Evolutionary conservation across 2,113 vertebrate genomes (phyloP).

Genomic region (Caretta caretta): DNA sequence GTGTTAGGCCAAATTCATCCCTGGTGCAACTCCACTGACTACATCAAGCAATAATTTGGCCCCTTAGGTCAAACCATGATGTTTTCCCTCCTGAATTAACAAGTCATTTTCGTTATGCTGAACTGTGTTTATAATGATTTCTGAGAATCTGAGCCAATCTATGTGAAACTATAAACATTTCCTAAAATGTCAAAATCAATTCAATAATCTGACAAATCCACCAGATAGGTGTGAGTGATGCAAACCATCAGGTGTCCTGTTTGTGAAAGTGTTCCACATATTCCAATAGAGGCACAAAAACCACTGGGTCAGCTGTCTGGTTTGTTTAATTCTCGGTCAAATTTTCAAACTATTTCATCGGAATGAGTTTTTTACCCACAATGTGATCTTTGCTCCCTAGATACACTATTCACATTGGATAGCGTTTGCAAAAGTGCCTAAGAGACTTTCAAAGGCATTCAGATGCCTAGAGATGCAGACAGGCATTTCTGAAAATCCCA

Average conservation of each 20-base stretch:
- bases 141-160: background rate
- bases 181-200: background rate
- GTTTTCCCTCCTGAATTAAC: background rate
- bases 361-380: background rate
- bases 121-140: background rate
- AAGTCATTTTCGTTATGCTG: background rate
- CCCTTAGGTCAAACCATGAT: background rate
- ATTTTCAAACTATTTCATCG: background rate
- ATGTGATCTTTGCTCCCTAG: background rate
- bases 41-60: background rate
- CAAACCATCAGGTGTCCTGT: background rate
- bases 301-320: background rate
- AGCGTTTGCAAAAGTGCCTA: background rate
- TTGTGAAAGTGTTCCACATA: background rate
- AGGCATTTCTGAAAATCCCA: too few relatives aligned
- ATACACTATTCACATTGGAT: background rate
- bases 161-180: background rate
- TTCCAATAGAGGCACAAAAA: background rate
- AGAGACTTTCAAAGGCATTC: background rate
- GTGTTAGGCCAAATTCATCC: background rate
- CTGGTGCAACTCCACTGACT: background rate
- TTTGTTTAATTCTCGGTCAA: background rate
- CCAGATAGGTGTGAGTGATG: background rate
- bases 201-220: background rate
- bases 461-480: background rate